phyloP scores from a whole-genome alignment of 2,797 vertebrate genomes.

The Sebastes dallii region DNA sequence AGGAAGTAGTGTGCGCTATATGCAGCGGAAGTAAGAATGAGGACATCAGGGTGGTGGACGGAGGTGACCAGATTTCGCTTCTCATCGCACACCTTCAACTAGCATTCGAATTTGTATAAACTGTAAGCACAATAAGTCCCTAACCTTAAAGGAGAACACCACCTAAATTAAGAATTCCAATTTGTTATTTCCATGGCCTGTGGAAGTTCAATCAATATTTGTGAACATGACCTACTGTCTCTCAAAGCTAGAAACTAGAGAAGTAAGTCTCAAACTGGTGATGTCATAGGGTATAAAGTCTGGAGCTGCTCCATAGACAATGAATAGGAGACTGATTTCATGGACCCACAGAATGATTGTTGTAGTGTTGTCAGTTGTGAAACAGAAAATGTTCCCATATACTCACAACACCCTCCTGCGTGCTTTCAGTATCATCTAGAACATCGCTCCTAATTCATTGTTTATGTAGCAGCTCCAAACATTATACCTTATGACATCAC shows the following conservation, averaged over 20 bases:
- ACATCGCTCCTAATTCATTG: too few relatives aligned
- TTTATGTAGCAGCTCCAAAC: too few relatives aligned
- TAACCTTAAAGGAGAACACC: not conserved
- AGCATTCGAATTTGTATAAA: not conserved
- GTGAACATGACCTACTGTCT: not conserved
- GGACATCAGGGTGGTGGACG: not conserved
- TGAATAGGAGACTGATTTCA: not conserved
- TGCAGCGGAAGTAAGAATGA: not conserved
- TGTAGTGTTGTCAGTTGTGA: not conserved
- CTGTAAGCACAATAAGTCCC: not conserved
- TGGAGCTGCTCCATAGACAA: not conserved
- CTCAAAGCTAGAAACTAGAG: not conserved
- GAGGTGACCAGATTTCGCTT: not conserved
- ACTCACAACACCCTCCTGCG: not conserved
- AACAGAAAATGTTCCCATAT: not conserved
- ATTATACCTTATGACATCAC: too few relatives aligned
- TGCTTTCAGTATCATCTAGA: not conserved
- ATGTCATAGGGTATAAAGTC: not conserved
- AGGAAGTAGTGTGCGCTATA: not conserved
- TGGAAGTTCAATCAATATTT: not conserved
- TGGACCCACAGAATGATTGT: not conserved
- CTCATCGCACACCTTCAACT: not conserved
- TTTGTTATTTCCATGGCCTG: not conserved
- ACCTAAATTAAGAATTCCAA: not conserved
- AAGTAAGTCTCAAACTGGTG: not conserved